These are phyloP conservation scores for Paramisgurnus dabryanus DNA, from an alignment of 2,113 vertebrate species.

Conservation along the genomic window DNA sequence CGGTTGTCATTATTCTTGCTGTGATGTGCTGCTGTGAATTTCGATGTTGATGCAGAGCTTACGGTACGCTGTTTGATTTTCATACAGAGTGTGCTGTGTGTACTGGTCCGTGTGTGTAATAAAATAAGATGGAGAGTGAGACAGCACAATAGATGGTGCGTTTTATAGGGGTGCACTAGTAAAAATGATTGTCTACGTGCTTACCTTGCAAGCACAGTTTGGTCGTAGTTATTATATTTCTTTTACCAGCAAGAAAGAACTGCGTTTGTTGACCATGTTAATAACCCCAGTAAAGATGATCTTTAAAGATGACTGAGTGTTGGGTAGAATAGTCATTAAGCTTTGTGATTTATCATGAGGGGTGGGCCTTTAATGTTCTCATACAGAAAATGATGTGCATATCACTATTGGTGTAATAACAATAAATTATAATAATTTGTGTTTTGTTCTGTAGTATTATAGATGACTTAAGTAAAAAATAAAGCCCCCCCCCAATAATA, in stretches of 20 bases:
- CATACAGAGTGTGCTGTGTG: neutral
- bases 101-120: slow-evolving; percentile 12
- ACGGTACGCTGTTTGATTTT: slow-evolving; percentile 1
- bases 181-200: slow-evolving; percentile 11
- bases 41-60: slow-evolving; percentile 21
- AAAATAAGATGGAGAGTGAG: neutral
- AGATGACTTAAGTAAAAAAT: neutral
- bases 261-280: slow-evolving; percentile 21
- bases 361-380: slow-evolving; percentile 3
- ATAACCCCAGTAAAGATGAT: neutral
- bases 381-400: neutral
- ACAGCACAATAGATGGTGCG: neutral
- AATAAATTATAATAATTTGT: slow-evolving; percentile 7
- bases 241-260: slow-evolving; percentile 10
- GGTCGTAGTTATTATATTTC: slow-evolving; percentile 1
- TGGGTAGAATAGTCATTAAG: slow-evolving; percentile 30
- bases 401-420: neutral
- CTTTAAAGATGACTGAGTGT: slow-evolving; percentile 25
- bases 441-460: neutral
- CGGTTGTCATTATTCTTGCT: neutral
- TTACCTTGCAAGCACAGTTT: neutral
- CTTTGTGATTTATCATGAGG: slow-evolving; percentile 4
- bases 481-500: neutral
- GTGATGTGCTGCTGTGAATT: slow-evolving; percentile 23
- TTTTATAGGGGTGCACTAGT: neutral